Evolutionary conservation across 2,888 invertebrate species (phyloP).

Genomic region (Aquatica leii): DNA sequence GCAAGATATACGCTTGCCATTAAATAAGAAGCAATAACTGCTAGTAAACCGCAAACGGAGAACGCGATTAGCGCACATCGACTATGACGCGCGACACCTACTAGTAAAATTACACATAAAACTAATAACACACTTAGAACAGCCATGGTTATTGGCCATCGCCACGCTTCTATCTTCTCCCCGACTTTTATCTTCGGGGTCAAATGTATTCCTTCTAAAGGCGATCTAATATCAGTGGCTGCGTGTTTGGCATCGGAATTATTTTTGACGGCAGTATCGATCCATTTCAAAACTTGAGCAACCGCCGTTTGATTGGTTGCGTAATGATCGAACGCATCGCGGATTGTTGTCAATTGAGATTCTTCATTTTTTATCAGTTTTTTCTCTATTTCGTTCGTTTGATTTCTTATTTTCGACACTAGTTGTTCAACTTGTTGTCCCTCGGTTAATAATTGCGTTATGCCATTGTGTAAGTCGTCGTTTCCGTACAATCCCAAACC

Average conservation of each 20-base stretch:
- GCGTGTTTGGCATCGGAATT: constrained; percentile 79
- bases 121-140: constrained; percentile 85
- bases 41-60: constrained; percentile 85
- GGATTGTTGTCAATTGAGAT: constrained; percentile 73
- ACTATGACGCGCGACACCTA: constrained; percentile 89
- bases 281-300: constrained; percentile 73
- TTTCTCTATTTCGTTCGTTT: constrained; percentile 79
- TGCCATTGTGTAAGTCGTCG: constrained; percentile 91
- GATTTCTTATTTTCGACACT: constrained; percentile 81
- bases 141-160: constrained; percentile 92
- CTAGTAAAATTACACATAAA: constrained; percentile 86
- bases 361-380: constrained; percentile 69
- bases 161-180: constrained; percentile 74
- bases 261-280: constrained; percentile 76
- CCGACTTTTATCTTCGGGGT: constrained; percentile 68
- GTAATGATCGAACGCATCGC: constrained; percentile 80
- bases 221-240: constrained; percentile 71
- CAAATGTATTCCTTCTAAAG: constrained; percentile 75
- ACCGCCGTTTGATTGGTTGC: constrained; percentile 81
- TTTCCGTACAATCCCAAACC: constrained; percentile 94
- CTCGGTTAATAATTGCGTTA: constrained; percentile 81
- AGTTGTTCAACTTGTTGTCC: constrained; percentile 83
- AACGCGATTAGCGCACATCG: constrained; percentile 89
- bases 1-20: constrained; percentile 87
- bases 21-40: constrained; percentile 88